Evolutionary conservation across 2,888 invertebrate species (phyloP).

Genomic region (Trissonchulus latispiculum): DNA sequence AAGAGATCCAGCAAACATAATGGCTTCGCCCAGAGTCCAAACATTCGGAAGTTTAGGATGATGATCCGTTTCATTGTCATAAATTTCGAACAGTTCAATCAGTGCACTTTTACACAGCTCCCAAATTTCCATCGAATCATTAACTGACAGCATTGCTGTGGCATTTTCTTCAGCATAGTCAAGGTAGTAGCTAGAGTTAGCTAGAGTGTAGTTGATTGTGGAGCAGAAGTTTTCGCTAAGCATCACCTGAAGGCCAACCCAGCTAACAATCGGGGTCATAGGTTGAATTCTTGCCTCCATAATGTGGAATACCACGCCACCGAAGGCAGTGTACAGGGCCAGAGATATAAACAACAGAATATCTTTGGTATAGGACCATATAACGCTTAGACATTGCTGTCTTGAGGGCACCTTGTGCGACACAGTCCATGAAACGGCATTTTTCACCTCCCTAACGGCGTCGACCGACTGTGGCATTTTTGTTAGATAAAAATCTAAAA

Average conservation of each 20-base stretch:
- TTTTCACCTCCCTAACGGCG: too few species aligned
- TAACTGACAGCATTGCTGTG: too few species aligned
- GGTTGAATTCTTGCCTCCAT: neutral
- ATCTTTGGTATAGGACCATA: neutral
- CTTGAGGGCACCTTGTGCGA: too few species aligned
- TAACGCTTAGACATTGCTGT: too few species aligned
- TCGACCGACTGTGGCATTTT: too few species aligned
- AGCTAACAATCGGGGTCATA: neutral
- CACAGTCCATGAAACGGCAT: too few species aligned
- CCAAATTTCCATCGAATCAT: too few species aligned
- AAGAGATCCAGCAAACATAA: conserved; percentile 4
- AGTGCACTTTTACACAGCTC: neutral
- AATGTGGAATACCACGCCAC: neutral
- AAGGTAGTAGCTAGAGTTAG: neutral
- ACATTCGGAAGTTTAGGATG: neutral
- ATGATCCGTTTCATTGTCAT: neutral
- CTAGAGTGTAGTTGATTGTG: neutral
- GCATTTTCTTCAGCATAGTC: neutral
- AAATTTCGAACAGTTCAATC: neutral
- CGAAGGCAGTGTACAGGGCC: neutral
- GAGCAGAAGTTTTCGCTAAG: neutral
- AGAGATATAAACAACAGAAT: neutral
- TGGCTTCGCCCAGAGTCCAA: neutral
- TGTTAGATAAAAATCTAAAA: too few species aligned
- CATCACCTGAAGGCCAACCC: neutral